Evolutionary conservation across 2,888 invertebrate species (phyloP).

Genomic region (Mythimna pallens): DNA sequence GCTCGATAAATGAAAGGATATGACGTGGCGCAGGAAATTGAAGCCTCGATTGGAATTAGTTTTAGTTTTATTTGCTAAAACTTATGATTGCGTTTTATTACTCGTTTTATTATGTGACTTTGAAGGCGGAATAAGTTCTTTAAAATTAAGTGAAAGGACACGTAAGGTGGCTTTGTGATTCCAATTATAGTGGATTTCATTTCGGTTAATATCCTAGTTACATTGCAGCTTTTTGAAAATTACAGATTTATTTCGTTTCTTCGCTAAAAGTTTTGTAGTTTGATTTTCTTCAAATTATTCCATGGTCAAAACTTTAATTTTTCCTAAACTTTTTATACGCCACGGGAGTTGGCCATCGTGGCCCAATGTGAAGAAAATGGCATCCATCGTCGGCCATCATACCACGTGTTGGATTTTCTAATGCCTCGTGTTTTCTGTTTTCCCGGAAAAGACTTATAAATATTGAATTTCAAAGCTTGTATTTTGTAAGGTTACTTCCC

Average conservation of each 20-base stretch:
- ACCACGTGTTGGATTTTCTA: slow-evolving; percentile 27
- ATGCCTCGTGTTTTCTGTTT: slow-evolving; percentile 32
- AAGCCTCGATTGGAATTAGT: slow-evolving; percentile 38
- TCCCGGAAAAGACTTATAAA: slow-evolving; percentile 12
- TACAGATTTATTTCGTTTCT: not conserved
- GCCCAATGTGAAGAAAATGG: slow-evolving; percentile 24
- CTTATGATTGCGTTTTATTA: slow-evolving; percentile 28
- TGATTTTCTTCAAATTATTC: not conserved
- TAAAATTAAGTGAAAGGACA: not conserved
- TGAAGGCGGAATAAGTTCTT: not conserved
- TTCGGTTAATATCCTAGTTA: not conserved
- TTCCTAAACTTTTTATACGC: not conserved
- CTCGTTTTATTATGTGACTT: slow-evolving; percentile 20
- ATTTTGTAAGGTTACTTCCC: slow-evolving; percentile 18
- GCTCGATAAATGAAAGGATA: slow-evolving; percentile 70
- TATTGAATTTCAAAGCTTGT: slow-evolving; percentile 21
- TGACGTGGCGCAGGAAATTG: slow-evolving; percentile 66
- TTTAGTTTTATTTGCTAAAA: slow-evolving; percentile 48
- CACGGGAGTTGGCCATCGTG: slow-evolving; percentile 5
- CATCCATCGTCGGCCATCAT: not conserved
- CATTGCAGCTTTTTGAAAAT: not conserved
- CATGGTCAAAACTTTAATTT: not conserved
- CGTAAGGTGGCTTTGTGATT: not conserved
- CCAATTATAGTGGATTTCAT: not conserved
- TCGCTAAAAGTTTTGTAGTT: not conserved